Evolutionary conservation across 2,888 invertebrate genomes (phyloP), one percentile per base, ranked within the genome.

Genomic region (Machimus rusticus): DNA sequence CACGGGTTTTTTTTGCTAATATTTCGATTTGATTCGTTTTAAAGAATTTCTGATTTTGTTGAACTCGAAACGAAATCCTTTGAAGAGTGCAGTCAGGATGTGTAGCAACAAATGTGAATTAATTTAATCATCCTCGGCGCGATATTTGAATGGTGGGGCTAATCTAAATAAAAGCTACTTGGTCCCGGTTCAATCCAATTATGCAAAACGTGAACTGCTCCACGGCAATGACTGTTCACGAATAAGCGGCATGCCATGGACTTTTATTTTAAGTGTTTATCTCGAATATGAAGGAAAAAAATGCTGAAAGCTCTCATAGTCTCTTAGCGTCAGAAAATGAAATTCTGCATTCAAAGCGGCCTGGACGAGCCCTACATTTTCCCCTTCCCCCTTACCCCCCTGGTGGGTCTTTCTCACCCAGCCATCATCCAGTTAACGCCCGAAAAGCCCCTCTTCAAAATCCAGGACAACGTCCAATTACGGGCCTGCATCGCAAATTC

Each of bases 381-480:
- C 3, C 12, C 1, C 19, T 9, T 12, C 57, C 8, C 6, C 9
- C 23, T 6, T n/a, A n/a, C 57, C 4, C 6, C 3, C 23, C 12
- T 39, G 39, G 28, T 12, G 28, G 2, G 39, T 39, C 79, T 39
- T 39, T 31, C 14, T 79, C 31, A 23, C 79, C 28, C 23, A 28
- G 51, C 51, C 39, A 66, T 66, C 66, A 66, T 84, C 82, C 66
- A 84, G 57, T 84, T 84, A 84, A 23, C 66, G 82, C 82, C 82
- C 82, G 23, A 84, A 23, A 23, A 31, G 82, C 57, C 82, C 82
- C 66, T 84, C 66, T 84, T 84, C 66, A 84, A 84, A 39, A 46
- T 66, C 57, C 82, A 12, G 66, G 55, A 57, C 82, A 55, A 66
- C 85, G 39, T 74, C 85, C 85, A 85, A 86, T 86, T 55, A 86